Conservation (phyloP, 92 coral and sea anemone genomes). For the Siderastrea siderea region DNA sequence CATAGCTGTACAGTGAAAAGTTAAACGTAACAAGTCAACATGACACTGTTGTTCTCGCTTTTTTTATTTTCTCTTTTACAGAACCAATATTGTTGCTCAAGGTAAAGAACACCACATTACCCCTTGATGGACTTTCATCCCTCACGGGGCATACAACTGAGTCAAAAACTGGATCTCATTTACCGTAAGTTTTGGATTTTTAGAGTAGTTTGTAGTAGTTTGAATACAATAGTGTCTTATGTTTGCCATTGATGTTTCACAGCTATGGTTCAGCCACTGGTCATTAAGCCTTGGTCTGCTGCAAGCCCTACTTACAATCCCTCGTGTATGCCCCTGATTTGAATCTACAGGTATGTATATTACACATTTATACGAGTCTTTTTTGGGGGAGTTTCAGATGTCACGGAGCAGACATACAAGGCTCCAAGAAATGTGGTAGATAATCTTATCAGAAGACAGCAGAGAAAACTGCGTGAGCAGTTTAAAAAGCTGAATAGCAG, state of each 20-base stretch:
- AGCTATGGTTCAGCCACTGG: too few species aligned
- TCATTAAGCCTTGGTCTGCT: too few species aligned
- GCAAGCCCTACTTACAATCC: too few species aligned
- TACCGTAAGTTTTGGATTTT: not conserved
- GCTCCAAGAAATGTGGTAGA: constrained; percentile 7
- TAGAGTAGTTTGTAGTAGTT: not conserved
- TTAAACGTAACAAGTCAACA: too few species aligned
- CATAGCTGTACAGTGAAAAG: too few species aligned
- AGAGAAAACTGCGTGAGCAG: constrained; percentile 16
- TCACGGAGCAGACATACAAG: not conserved
- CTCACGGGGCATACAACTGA: not conserved
- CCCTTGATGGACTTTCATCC: constrained; percentile 30
- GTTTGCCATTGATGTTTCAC: too few species aligned
- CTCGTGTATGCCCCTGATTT: not conserved
- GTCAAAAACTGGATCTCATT: too few species aligned
- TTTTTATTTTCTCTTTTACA: too few species aligned
- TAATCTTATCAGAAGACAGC: constrained; percentile 26
- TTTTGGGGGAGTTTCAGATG: constrained; percentile 2
- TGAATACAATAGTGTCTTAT: not conserved
- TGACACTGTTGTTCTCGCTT: too few species aligned
- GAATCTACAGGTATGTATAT: too few species aligned
- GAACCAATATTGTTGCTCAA: too few species aligned
- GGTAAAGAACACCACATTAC: not conserved
- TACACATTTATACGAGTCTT: not conserved
- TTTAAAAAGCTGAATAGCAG: not conserved